phyloP scores from a whole-genome alignment of 2,888 invertebrate genomes.

The Ormia ochracea region DNA sequence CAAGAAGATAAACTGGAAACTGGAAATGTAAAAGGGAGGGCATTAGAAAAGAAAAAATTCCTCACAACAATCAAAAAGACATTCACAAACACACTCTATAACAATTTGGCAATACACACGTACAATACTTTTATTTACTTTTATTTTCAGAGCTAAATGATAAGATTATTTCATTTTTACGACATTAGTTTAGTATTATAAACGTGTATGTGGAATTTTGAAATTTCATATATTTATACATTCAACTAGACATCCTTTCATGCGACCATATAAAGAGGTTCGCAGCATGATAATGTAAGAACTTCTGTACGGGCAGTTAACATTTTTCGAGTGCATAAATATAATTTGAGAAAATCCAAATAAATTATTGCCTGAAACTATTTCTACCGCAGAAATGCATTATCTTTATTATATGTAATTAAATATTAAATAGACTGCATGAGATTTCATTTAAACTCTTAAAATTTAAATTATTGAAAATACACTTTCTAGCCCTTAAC shows the following conservation, averaged over 20 bases:
- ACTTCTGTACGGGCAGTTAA: neutral
- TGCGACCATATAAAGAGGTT: neutral
- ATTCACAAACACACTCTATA: conserved; percentile 54
- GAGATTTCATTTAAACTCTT: too few relatives aligned
- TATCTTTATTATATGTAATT: neutral
- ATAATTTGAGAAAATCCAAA: conserved; percentile 9
- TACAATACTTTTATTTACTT: neutral
- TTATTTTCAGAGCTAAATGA: conserved; percentile 33
- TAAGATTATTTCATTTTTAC: conserved; percentile 46
- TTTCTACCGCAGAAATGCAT: conserved; percentile 7
- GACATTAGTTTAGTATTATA: conserved; percentile 39
- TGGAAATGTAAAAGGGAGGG: neutral
- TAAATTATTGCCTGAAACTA: conserved; percentile 22
- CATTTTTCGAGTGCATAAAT: neutral
- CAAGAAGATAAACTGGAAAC: conserved; percentile 27
- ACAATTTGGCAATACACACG: conserved; percentile 55
- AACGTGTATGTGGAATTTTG: neutral
- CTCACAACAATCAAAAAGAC: conserved; percentile 57
- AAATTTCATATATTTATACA: neutral
- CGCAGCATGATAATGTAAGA: neutral
- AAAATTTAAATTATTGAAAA: too few relatives aligned
- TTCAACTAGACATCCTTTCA: neutral
- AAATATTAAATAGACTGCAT: too few relatives aligned
- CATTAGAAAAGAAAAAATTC: conserved; percentile 14
- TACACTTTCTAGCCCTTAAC: too few relatives aligned